phyloP scores from a whole-genome alignment of 2,113 vertebrate species.

The Phalacrocorax brasilianus region DNA sequence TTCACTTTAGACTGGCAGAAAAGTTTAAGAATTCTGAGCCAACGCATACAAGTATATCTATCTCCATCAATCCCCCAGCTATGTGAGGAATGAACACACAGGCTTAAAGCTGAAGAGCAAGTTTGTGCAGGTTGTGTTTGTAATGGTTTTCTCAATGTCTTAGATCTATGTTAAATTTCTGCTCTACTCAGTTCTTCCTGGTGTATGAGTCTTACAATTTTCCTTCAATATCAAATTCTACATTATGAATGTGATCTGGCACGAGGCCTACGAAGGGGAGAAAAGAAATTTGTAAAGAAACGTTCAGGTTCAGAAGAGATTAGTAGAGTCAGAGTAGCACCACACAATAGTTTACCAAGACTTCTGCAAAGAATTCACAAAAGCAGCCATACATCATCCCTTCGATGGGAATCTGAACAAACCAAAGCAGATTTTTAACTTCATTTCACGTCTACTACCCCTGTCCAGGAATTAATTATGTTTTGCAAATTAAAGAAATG shows the following conservation, averaged over 20 bases:
- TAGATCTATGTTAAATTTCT: not conserved
- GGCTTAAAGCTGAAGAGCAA: not conserved
- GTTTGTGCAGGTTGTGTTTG: conserved; percentile 26
- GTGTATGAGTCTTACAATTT: not conserved
- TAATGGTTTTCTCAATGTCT: not conserved
- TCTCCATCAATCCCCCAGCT: not conserved
- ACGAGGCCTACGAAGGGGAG: not conserved
- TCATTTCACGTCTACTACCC: not conserved
- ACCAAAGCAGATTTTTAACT: not conserved
- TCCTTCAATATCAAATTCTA: not conserved
- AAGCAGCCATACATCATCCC: not conserved
- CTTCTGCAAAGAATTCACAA: not conserved
- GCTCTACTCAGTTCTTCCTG: not conserved
- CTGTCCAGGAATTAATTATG: not conserved
- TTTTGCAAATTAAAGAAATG: not conserved
- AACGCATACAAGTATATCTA: not conserved
- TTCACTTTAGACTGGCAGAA: not conserved
- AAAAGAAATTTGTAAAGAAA: not conserved
- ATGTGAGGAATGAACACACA: conserved; percentile 16
- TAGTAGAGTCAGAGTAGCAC: not conserved
- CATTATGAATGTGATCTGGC: not conserved
- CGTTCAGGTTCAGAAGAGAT: not conserved
- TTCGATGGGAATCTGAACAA: not conserved
- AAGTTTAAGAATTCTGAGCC: not conserved
- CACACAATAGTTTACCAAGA: not conserved